Percentiles rank a stretch among this genome's conserved stretches.
phyloP scores from a whole-genome alignment of 2,888 invertebrate species.

The Azorinus chamasolen region DNA sequence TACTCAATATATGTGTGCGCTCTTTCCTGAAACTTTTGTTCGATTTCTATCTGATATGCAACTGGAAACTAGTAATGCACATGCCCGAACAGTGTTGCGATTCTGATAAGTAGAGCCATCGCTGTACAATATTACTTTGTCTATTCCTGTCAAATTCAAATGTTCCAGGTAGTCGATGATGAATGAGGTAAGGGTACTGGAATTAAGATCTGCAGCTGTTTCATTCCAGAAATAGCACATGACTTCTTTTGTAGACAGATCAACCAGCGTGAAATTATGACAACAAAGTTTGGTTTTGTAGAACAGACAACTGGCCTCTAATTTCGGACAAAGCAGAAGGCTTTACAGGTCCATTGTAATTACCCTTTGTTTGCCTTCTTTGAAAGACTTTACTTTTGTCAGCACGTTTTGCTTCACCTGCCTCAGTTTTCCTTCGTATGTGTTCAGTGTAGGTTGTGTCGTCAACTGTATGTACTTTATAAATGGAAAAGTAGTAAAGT shows the following conservation, averaged over 20 bases:
- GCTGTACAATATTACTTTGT: slow-evolving; percentile 50
- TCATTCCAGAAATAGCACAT: slow-evolving; percentile 64
- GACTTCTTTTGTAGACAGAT: slow-evolving; percentile 30
- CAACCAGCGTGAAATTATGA: slow-evolving; percentile 56
- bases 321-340: slow-evolving; percentile 49
- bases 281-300: slow-evolving; percentile 59
- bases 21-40: too few relatives aligned
- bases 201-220: slow-evolving; percentile 24
- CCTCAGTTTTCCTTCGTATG: slow-evolving; percentile 39
- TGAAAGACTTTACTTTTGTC: slow-evolving; percentile 41
- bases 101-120: slow-evolving; percentile 65
- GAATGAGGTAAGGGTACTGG: slow-evolving; percentile 31
- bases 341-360: slow-evolving; percentile 54
- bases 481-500: too few relatives aligned
- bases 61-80: too few relatives aligned
- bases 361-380: slow-evolving; percentile 32
- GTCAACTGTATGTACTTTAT: too few relatives aligned
- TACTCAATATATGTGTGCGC: too few relatives aligned
- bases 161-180: background rate
- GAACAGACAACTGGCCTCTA: slow-evolving; percentile 58
- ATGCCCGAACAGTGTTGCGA: too few relatives aligned
- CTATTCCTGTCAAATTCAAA: background rate
- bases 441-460: slow-evolving; percentile 48
- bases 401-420: slow-evolving; percentile 35
- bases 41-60: too few relatives aligned